Percentiles rank a stretch among this genome's conserved stretches.
These are phyloP conservation scores for Zaprionus bogoriensis DNA, from an alignment of 2,888 invertebrate species.

Conservation along the genomic window DNA sequence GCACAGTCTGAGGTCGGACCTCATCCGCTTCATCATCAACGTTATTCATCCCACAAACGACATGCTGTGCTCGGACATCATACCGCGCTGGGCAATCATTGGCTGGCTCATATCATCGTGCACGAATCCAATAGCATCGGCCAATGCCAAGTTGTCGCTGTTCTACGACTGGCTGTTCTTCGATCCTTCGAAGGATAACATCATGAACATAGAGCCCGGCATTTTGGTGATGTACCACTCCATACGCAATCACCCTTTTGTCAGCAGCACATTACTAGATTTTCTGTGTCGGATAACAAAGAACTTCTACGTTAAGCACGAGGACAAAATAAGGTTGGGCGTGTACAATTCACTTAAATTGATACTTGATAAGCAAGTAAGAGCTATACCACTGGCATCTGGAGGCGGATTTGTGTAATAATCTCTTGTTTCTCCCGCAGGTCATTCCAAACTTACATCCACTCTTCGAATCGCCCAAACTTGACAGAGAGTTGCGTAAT, in stretches of 20 bases:
- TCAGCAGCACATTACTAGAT: constrained; percentile 87
- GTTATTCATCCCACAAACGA: constrained; percentile 89
- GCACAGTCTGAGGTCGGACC: constrained; percentile 87
- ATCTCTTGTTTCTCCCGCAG: constrained; percentile 54
- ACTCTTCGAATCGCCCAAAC: constrained; percentile 84
- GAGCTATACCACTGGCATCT: background rate
- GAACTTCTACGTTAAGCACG: constrained; percentile 81
- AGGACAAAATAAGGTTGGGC: constrained; percentile 83
- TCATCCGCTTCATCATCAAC: constrained; percentile 88
- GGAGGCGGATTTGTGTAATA: background rate
- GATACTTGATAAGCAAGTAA: constrained; percentile 89
- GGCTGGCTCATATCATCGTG: constrained; percentile 88
- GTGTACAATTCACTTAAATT: constrained; percentile 82
- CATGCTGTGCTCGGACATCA: constrained; percentile 87
- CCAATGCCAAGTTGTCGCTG: constrained; percentile 87
- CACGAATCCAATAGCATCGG: constrained; percentile 86
- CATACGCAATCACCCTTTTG: constrained; percentile 86
- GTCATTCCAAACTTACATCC: constrained; percentile 87
- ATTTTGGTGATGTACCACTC: constrained; percentile 88
- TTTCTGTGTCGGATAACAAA: constrained; percentile 87
- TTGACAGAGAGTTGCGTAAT: constrained; percentile 87
- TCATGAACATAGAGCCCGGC: constrained; percentile 89
- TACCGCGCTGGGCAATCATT: constrained; percentile 88
- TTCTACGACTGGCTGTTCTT: constrained; percentile 90
- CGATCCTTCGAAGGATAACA: constrained; percentile 87